Evolutionary conservation across 2,888 invertebrate genomes (phyloP).

Genomic region (Perizoma flavofasciatum): DNA sequence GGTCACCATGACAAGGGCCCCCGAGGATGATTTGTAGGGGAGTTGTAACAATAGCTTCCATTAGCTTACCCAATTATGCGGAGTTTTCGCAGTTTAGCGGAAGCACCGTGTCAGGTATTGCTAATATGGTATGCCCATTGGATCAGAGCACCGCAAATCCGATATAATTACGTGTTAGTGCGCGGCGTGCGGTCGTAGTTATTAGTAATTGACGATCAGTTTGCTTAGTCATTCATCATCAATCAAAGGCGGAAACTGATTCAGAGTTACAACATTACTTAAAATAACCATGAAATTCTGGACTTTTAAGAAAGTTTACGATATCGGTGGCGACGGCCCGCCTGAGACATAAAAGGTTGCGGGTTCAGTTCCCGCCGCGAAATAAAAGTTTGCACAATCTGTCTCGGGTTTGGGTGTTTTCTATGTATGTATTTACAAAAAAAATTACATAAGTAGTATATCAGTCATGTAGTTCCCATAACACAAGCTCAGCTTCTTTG

Average conservation of each 20-base stretch:
- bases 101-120: conserved; percentile 29
- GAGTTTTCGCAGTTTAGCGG: conserved; percentile 35
- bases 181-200: conserved; percentile 6
- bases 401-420: no score
- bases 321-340: no score
- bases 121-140: conserved; percentile 23
- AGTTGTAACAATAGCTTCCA: conserved; percentile 43
- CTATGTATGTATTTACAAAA: no score
- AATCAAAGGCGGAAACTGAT: conserved; percentile 20
- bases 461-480: no score
- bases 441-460: no score
- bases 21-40: conserved; percentile 41
- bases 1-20: conserved; percentile 42
- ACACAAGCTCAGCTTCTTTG: no score
- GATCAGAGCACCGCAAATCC: conserved; percentile 13
- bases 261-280: conserved; percentile 20
- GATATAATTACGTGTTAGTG: conserved; percentile 13
- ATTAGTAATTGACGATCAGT: conserved; percentile 33
- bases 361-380: no score
- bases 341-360: no score
- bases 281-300: no score
- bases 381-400: no score
- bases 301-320: no score
- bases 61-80: conserved; percentile 45
- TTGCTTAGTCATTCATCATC: conserved; percentile 23